Conservation (phyloP, 2,888 invertebrate genomes). For the Drepana falcataria region DNA sequence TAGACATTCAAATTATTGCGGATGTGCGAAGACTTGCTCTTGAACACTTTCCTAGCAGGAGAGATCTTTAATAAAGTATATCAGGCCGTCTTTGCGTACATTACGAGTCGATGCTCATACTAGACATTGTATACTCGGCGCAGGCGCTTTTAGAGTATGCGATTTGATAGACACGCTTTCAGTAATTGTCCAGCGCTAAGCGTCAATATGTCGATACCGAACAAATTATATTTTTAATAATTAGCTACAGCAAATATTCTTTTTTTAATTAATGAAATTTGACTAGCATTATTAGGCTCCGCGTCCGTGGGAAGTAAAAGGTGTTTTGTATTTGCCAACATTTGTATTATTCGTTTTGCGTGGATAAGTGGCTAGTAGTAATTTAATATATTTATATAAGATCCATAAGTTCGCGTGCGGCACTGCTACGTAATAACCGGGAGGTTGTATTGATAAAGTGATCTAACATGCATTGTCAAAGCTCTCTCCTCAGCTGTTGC, state of each 20-base stretch:
- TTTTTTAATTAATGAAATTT: too few relatives aligned
- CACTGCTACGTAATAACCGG: not conserved
- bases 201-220: not conserved
- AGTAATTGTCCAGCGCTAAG: not conserved
- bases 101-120: not conserved
- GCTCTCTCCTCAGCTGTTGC: slow-evolving; percentile 37
- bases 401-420: not conserved
- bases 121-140: not conserved
- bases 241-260: too few relatives aligned
- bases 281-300: not conserved
- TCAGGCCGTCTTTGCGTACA: not conserved
- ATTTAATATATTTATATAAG: not conserved
- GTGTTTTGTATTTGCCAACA: not conserved
- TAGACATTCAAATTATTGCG: slow-evolving; percentile 1
- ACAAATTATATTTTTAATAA: too few relatives aligned
- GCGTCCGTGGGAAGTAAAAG: not conserved
- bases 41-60: not conserved
- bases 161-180: not conserved
- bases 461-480: slow-evolving; percentile 32
- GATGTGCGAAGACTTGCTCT: not conserved
- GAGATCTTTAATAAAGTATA: slow-evolving; percentile 2
- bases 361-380: not conserved
- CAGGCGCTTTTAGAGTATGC: slow-evolving; percentile 1
- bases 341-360: not conserved
- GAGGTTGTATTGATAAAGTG: slow-evolving; percentile 11